Conservation (phyloP, 2,888 invertebrate species). For the Hirtodrosophila histrioides region DNA sequence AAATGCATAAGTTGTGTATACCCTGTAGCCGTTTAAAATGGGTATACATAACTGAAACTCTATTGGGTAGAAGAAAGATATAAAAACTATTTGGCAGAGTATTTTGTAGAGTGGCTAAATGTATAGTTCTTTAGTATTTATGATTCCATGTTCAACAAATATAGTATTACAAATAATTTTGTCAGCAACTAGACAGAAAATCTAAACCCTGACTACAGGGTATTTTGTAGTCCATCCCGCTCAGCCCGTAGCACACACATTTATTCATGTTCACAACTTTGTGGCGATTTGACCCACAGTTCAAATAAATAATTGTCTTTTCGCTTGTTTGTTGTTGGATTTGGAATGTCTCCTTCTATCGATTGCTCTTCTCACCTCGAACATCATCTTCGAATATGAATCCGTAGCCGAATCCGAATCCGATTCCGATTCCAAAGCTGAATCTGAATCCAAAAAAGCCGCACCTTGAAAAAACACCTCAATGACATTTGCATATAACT, state of each 20-base stretch:
- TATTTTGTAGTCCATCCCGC: not conserved
- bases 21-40: no score
- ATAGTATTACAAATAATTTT: no score
- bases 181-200: no score
- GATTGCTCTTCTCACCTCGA: constrained; percentile 21
- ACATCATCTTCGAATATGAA: not conserved
- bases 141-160: no score
- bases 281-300: constrained; percentile 61
- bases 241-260: not conserved
- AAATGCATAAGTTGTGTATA: constrained; percentile 27
- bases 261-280: constrained; percentile 19
- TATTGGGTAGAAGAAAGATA: no score
- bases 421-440: constrained; percentile 1
- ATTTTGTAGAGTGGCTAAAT: no score
- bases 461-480: constrained; percentile 57
- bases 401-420: constrained; percentile 5
- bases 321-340: constrained; percentile 19
- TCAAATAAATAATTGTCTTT: constrained; percentile 70
- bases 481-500: constrained; percentile 75
- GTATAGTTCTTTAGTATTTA: no score
- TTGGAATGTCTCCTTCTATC: constrained; percentile 25
- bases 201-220: not conserved
- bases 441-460: constrained; percentile 11
- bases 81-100: no score
- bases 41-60: no score